Base-by-base conservation (phyloP, 2,113 vertebrate species). In the Leptobrachium leishanense region DNA sequence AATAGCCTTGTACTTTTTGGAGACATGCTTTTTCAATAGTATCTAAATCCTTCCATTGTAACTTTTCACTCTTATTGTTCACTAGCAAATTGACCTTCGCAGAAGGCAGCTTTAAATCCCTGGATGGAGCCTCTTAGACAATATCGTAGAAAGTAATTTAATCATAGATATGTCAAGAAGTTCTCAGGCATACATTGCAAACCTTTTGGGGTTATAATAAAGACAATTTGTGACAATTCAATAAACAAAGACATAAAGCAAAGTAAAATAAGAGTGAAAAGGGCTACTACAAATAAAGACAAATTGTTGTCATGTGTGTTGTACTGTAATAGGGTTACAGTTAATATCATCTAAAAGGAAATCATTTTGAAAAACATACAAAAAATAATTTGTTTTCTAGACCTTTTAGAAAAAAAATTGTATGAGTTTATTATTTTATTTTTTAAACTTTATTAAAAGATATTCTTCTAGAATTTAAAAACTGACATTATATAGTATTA, bases 101-200 rank as follows among this genome's bases (percentile, higher is more conserved):
- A 0, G 78, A 75, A 84, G 20, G 20, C 20, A 31, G 81, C 67
- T 41, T 6, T 3, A 5, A 57, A 43, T 82, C 75, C 75, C 78
- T 54, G 81, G 41, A 44, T 68, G 67, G 65, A 88, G 88, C 79
- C 81, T 77, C 74, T 20, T 0, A 6, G 74, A 76, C 54, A 79
- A 84, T 85, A 74, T 84, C 59, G 68, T 79, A 81, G 57, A 0
- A 68, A 73, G 72, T 77, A 84, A 87, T 88, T 85, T 85, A 79
- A 68, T 86, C 83, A n/a, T 74, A 1, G 1, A 11, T 11, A 57
- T 44, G 65, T 86, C 76, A 6, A 84, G 81, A 81, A n/a, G 68
- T 86, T 85, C 85, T 83, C 71, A 15, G 73, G n/a, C 42, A 0
- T 69, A 43, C 1, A 65, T 66, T 75, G 50, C 43, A 1, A 74